phyloP scores from a whole-genome alignment of 2,797 vertebrate species.

The Chrosomus eos region DNA sequence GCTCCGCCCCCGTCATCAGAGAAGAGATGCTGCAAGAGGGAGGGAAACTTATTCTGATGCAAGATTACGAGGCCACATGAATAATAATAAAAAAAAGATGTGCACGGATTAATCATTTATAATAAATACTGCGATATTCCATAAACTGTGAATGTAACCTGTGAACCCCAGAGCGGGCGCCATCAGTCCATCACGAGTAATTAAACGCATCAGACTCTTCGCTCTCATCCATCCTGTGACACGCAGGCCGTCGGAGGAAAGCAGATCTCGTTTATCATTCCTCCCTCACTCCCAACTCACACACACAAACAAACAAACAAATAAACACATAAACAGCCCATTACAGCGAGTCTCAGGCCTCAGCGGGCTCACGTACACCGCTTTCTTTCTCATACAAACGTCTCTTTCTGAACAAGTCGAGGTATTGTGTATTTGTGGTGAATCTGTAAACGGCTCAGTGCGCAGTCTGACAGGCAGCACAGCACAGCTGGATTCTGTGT shows the following conservation, averaged over 20 bases:
- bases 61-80: background rate
- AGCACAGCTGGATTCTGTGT: constrained; percentile 6
- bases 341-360: constrained; percentile 30
- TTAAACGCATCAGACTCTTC: constrained; percentile 29
- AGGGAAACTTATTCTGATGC: background rate
- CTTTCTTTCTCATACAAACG: background rate
- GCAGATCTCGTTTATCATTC: constrained; percentile 48
- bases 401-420: constrained; percentile 34
- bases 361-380: background rate
- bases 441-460: constrained; percentile 31
- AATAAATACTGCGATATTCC: background rate
- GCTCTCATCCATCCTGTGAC: constrained; percentile 46
- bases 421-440: constrained; percentile 11
- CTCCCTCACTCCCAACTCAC: constrained; percentile 19
- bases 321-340: constrained; percentile 41
- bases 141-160: constrained; percentile 10
- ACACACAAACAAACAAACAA: constrained; percentile 45
- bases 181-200: constrained; percentile 46
- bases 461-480: constrained; percentile 18
- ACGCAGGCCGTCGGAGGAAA: constrained; percentile 29
- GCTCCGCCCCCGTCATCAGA: background rate
- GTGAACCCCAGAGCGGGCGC: background rate
- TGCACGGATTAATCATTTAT: background rate
- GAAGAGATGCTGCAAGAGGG: background rate
- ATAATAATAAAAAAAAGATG: background rate